phyloP scores from a whole-genome alignment of 2,888 invertebrate genomes.

The Drosophila austrosaltans region DNA sequence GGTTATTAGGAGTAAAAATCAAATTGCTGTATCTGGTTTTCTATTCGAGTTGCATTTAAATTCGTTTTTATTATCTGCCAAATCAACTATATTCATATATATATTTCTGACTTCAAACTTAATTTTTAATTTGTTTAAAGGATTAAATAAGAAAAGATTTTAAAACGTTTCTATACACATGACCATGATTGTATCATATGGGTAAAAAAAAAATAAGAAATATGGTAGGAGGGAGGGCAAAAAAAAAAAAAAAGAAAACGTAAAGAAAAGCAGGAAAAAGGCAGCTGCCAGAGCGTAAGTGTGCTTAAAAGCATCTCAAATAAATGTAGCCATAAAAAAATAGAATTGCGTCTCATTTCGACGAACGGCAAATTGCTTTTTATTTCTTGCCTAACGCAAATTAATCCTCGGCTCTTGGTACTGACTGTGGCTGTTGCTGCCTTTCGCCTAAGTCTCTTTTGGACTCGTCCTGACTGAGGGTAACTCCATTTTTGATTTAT shows the following conservation, averaged over 20 bases:
- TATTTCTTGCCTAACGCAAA: slow-evolving; percentile 47
- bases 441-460: background rate
- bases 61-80: no score
- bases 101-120: no score
- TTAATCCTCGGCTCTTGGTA: slow-evolving; percentile 44
- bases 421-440: no score
- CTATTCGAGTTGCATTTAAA: no score
- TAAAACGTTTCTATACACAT: background rate
- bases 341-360: slow-evolving; percentile 46
- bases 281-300: slow-evolving; percentile 42
- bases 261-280: slow-evolving; percentile 22
- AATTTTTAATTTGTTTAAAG: no score
- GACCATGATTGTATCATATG: background rate
- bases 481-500: slow-evolving; percentile 47
- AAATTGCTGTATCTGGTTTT: no score
- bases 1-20: no score
- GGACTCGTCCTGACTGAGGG: slow-evolving; percentile 13
- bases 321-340: slow-evolving; percentile 52
- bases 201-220: background rate
- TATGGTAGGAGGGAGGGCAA: background rate
- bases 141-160: background rate
- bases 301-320: slow-evolving; percentile 52
- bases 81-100: no score
- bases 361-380: slow-evolving; percentile 45
- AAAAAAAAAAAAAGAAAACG: slow-evolving; percentile 8